These are phyloP conservation scores for Beroe ovata DNA, from an alignment of 37 sponge, comb jelly and placozoan genomes.

Conservation along the genomic window DNA sequence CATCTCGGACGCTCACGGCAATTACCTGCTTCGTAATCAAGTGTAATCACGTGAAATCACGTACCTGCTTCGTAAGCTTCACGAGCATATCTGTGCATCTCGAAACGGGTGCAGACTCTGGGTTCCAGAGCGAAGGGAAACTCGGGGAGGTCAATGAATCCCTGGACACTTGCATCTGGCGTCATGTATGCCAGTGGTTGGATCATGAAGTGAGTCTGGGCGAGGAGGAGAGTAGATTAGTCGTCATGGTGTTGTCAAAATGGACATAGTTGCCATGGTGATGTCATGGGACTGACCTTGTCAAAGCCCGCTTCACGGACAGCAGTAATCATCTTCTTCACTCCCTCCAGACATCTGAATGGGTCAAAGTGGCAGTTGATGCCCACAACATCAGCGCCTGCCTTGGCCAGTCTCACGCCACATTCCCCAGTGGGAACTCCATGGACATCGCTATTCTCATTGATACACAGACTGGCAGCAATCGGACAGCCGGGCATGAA, in stretches of 20 bases:
- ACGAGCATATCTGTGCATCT: constrained; percentile 66
- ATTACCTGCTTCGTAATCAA: no score
- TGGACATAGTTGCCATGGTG: no score
- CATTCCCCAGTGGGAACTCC: constrained; percentile 70
- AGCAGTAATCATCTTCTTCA: constrained; percentile 50
- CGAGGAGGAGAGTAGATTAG: no score
- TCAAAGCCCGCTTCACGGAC: constrained; percentile 66
- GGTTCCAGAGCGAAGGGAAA: constrained; percentile 74
- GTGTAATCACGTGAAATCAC: no score
- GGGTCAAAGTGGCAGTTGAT: constrained; percentile 73
- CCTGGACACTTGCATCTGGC: constrained; percentile 70
- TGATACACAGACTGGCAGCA: constrained; percentile 61
- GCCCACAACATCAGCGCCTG: constrained; percentile 70
- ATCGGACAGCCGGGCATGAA: constrained; percentile 68
- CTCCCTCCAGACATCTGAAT: constrained; percentile 16
- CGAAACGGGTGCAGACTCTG: constrained; percentile 66
- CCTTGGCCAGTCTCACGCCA: constrained; percentile 68
- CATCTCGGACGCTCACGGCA: no score
- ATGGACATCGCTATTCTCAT: constrained; percentile 69
- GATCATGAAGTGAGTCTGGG: constrained; percentile 65
- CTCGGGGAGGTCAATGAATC: constrained; percentile 72
- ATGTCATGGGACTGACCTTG: constrained; percentile 34
- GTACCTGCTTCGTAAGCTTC: constrained; percentile 69
- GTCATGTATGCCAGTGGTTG: constrained; percentile 70
- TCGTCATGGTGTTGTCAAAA: no score